A percentile compares a stretch with the other conserved stretches of the same genome.
These are phyloP conservation scores for Ptychoptera contaminata DNA, from an alignment of 2,888 invertebrate species.

Conservation along the genomic window DNA sequence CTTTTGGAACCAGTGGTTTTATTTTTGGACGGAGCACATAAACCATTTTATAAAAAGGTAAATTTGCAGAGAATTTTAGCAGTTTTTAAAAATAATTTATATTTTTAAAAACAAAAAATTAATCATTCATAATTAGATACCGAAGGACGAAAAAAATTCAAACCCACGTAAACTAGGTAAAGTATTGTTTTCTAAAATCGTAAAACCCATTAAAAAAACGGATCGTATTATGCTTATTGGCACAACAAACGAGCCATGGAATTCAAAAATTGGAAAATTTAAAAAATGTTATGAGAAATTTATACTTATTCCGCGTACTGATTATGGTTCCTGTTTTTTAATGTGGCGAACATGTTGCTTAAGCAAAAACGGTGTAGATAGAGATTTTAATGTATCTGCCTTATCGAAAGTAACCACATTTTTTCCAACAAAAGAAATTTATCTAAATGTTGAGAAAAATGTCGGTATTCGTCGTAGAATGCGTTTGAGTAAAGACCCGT, in stretches of 20 bases:
- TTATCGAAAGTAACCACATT: constrained; percentile 22
- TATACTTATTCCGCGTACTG: constrained; percentile 22
- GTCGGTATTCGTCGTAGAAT: constrained; percentile 19
- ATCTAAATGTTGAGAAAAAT: constrained; percentile 16
- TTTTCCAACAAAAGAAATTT: constrained; percentile 27
- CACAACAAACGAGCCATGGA: constrained; percentile 37
- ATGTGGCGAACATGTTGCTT: constrained; percentile 22
- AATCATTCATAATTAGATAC: too few relatives aligned
- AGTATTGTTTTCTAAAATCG: constrained; percentile 32
- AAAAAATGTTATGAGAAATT: constrained; percentile 23
- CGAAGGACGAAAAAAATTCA: constrained; percentile 22
- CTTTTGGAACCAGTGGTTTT: constrained; percentile 44
- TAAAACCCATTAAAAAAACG: constrained; percentile 36
- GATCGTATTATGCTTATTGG: constrained; percentile 39
- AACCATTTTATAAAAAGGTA: constrained; percentile 40
- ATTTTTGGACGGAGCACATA: constrained; percentile 37
- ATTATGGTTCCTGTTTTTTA: constrained; percentile 24
- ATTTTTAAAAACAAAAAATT: constrained; percentile 17
- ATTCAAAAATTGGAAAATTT: constrained; percentile 21
- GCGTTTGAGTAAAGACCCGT: constrained; percentile 14
- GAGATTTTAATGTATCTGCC: constrained; percentile 16
- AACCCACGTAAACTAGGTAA: constrained; percentile 38
- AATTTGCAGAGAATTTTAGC: too few relatives aligned
- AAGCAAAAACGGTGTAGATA: constrained; percentile 13
- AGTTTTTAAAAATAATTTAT: too few relatives aligned